Percentiles rank a stretch among this genome's conserved stretches.
Conservation (phyloP, 2,888 invertebrate genomes). For the Plebejus argus region DNA sequence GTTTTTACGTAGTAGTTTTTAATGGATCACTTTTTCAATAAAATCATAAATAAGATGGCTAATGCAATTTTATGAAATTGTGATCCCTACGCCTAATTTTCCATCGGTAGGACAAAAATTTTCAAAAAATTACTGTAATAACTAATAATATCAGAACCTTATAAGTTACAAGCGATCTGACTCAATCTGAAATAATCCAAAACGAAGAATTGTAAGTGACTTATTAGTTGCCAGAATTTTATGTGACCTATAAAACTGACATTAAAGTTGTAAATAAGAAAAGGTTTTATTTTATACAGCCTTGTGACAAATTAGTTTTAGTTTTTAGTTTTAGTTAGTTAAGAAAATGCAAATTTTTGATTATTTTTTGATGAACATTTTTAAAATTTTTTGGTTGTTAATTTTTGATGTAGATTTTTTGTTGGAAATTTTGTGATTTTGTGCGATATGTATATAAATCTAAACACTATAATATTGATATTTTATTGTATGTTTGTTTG, state of each 20-base stretch:
- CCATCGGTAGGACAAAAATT: too few relatives aligned
- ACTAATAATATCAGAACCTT: too few relatives aligned
- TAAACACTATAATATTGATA: neutral
- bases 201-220: neutral
- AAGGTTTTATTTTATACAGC: constrained; percentile 12
- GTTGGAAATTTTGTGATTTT: neutral
- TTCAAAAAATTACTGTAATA: too few relatives aligned
- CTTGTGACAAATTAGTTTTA: constrained; percentile 43
- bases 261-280: constrained; percentile 14
- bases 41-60: too few relatives aligned
- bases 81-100: too few relatives aligned
- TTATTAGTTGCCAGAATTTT: neutral
- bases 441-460: neutral
- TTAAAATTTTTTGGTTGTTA: neutral
- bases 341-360: constrained; percentile 26
- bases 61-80: too few relatives aligned
- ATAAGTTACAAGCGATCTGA: too few relatives aligned
- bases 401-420: neutral
- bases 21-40: neutral
- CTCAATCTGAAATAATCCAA: neutral
- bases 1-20: neutral
- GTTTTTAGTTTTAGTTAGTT: constrained; percentile 31
- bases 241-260: constrained; percentile 6
- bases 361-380: constrained; percentile 30
- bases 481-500: constrained; percentile 34